These are phyloP conservation scores for Oncorhynchus nerka DNA, from an alignment of 2,113 vertebrate species.

Conservation along the genomic window DNA sequence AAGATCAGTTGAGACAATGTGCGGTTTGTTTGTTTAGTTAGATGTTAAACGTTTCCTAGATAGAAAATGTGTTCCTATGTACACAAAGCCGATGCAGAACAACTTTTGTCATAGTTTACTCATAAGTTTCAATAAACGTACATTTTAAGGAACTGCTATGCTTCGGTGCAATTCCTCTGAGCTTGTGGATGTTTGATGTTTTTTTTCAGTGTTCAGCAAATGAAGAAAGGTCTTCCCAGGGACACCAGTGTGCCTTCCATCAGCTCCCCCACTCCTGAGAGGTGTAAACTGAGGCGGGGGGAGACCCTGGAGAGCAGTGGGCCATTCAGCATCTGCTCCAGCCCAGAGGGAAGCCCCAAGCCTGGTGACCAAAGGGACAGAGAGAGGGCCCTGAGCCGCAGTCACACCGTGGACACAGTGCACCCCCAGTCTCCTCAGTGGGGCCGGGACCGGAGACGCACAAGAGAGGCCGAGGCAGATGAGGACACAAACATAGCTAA, in stretches of 20 bases:
- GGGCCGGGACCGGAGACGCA: not conserved
- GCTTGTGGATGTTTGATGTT: not conserved
- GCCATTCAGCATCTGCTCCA: constrained; percentile 8
- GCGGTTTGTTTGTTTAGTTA: no score
- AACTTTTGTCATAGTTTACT: no score
- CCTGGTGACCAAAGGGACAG: not conserved
- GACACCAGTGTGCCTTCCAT: constrained; percentile 77
- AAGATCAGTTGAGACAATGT: no score
- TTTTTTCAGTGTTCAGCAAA: constrained; percentile 61
- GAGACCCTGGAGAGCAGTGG: constrained; percentile 65
- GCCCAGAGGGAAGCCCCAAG: constrained; percentile 3
- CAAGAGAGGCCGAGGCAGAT: no score
- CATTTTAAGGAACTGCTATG: no score
- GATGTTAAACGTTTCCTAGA: no score
- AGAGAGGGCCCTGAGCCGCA: constrained; percentile 62
- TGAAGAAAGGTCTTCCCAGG: constrained; percentile 75
- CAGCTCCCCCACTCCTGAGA: constrained; percentile 66
- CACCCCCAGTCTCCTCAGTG: constrained; percentile 7
- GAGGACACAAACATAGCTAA: not conserved
- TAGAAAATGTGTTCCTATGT: no score
- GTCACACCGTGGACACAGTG: constrained; percentile 65
- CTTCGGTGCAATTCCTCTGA: no score
- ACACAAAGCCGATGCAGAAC: no score
- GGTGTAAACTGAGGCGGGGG: constrained; percentile 63
- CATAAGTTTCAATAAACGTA: no score